Conservation (phyloP, 23 tunicate species). For the Styela clava region DNA sequence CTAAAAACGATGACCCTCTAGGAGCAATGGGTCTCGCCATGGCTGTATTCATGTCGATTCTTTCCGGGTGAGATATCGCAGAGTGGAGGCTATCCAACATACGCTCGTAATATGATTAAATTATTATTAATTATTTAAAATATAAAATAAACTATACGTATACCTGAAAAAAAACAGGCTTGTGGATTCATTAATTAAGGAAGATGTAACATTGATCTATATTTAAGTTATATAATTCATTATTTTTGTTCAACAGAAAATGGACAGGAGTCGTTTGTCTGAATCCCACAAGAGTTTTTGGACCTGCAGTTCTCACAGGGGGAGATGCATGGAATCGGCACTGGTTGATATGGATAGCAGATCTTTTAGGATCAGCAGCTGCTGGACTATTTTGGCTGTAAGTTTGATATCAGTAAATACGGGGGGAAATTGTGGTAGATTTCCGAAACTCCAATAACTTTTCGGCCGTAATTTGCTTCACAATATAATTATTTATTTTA, state of each 20-base stretch:
- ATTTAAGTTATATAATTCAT: no score
- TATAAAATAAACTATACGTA: no score
- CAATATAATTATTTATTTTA: no score
- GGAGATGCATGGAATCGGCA: slow-evolving; percentile 73
- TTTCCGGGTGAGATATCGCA: slow-evolving; percentile 10
- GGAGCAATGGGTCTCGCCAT: slow-evolving; percentile 21
- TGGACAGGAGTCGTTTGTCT: slow-evolving; percentile 71
- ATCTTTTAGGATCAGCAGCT: slow-evolving; percentile 52
- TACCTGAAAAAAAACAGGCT: no score
- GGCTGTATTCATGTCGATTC: slow-evolving; percentile 21
- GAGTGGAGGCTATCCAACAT: no score
- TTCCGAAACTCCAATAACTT: no score
- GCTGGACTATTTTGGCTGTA: slow-evolving; percentile 64
- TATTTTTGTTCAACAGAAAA: not conserved
- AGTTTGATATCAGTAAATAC: slow-evolving; percentile 14
- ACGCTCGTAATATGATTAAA: no score
- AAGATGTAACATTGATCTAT: no score
- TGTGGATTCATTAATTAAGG: no score
- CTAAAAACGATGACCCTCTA: slow-evolving; percentile 3
- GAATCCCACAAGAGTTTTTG: slow-evolving; percentile 66
- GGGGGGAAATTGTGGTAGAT: not conserved
- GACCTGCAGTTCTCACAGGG: slow-evolving; percentile 75
- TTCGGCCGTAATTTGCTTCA: no score
- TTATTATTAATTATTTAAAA: no score
- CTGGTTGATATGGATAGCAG: slow-evolving; percentile 78